Evolutionary conservation across 2,888 invertebrate genomes (phyloP).

Genomic region (Punctoribates punctum): DNA sequence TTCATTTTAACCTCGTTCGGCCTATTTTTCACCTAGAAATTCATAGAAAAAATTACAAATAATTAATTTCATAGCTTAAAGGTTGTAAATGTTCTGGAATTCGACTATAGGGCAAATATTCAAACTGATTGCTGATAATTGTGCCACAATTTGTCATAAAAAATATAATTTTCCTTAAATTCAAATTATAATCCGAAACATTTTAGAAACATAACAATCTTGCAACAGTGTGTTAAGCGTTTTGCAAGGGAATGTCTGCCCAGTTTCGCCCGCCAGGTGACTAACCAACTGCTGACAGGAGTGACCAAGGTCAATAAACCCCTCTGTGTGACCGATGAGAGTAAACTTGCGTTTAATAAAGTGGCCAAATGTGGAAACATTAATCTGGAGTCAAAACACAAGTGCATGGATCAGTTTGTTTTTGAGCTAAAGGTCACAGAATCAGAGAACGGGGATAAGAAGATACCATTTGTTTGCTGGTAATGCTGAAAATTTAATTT

Average conservation of each 20-base stretch:
- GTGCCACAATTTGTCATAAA: too few species aligned
- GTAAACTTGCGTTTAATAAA: neutral
- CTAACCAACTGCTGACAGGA: conserved; percentile 30
- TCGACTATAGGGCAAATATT: too few species aligned
- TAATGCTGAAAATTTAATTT: neutral
- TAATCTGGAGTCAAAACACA: conserved; percentile 19
- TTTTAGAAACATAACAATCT: conserved; percentile 31
- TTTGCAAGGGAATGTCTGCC: conserved; percentile 38
- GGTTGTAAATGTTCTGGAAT: too few species aligned
- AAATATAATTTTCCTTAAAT: too few species aligned
- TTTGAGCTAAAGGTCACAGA: conserved; percentile 15
- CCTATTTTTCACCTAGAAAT: too few species aligned
- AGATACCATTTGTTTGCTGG: conserved; percentile 39
- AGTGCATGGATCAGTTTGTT: conserved; percentile 35
- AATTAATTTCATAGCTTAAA: too few species aligned
- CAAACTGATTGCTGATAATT: too few species aligned
- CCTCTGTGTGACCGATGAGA: conserved; percentile 17
- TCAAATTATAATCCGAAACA: neutral
- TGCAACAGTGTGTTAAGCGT: conserved; percentile 34
- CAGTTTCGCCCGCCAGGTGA: conserved; percentile 24
- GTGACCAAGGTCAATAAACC: conserved; percentile 29
- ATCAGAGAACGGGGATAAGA: conserved; percentile 1
- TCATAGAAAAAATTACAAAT: too few species aligned
- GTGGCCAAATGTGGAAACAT: conserved; percentile 36
- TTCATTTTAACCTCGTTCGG: too few species aligned